Conservation (phyloP, 2,888 invertebrate genomes). For the Drosophila mulleri region DNA sequence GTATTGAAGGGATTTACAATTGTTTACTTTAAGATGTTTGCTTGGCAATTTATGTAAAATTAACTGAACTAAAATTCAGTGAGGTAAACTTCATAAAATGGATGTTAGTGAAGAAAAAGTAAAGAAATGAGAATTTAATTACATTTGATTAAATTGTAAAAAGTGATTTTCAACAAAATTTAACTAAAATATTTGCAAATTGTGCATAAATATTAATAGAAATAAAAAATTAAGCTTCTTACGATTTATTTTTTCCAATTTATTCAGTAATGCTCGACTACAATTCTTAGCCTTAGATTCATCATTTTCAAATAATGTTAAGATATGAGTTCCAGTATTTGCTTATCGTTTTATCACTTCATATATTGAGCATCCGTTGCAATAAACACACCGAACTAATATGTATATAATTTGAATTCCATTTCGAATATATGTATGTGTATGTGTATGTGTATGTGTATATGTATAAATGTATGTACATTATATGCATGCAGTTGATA, state of each 20-base stretch:
- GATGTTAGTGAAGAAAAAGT: slow-evolving; percentile 53
- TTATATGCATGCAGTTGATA: slow-evolving; percentile 23
- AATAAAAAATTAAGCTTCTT: slow-evolving; percentile 27
- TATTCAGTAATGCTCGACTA: slow-evolving; percentile 16
- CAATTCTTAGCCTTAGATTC: slow-evolving; percentile 17
- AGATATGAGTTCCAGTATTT: slow-evolving; percentile 26
- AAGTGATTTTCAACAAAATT: slow-evolving; percentile 26
- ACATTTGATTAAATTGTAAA: slow-evolving; percentile 60
- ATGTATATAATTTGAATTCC: slow-evolving; percentile 22
- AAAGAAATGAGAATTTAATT: slow-evolving; percentile 23
- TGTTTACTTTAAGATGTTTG: slow-evolving; percentile 12
- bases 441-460: slow-evolving; percentile 3
- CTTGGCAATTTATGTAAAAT: slow-evolving; percentile 23
- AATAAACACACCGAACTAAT: slow-evolving; percentile 47
- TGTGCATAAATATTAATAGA: slow-evolving; percentile 36
- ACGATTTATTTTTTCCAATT: slow-evolving; percentile 9
- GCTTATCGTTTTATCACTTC: slow-evolving; percentile 33
- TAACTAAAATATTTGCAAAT: slow-evolving; percentile 29
- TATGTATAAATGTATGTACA: slow-evolving; percentile 17
- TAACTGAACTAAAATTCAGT: slow-evolving; percentile 37
- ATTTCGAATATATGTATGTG: slow-evolving; percentile 12
- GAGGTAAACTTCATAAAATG: neutral
- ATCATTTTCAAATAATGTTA: slow-evolving; percentile 8
- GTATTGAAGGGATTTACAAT: slow-evolving; percentile 1
- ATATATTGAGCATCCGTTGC: slow-evolving; percentile 48